These are phyloP conservation scores for Nyleta sp. DNA, from an alignment of 2,888 invertebrate species.

Conservation along the genomic window DNA sequence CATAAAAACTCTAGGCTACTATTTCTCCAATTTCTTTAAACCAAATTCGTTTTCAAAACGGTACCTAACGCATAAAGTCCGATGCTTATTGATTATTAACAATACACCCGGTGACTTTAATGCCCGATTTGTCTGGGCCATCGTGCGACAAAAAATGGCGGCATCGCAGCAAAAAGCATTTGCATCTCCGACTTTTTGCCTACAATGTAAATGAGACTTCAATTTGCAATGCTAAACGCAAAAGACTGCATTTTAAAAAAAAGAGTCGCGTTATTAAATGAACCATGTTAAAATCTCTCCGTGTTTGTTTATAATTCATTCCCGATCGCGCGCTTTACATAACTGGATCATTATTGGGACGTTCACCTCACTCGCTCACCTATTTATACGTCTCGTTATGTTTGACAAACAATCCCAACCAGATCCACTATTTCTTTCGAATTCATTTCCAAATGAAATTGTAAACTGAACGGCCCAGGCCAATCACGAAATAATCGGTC, in stretches of 20 bases:
- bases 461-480: too few relatives aligned
- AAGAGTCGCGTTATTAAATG: not conserved
- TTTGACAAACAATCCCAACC: constrained; percentile 12
- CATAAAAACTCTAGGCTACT: too few relatives aligned
- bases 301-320: constrained; percentile 4
- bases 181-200: not conserved
- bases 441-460: too few relatives aligned
- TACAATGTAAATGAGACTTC: constrained; percentile 1
- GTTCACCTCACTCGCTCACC: constrained; percentile 2
- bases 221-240: constrained; percentile 3
- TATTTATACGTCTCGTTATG: not conserved
- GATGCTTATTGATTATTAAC: too few relatives aligned
- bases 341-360: constrained; percentile 19
- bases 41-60: too few relatives aligned
- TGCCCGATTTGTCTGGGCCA: too few relatives aligned
- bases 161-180: not conserved
- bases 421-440: too few relatives aligned
- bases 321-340: constrained; percentile 3
- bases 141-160: too few relatives aligned
- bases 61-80: too few relatives aligned
- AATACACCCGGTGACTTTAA: not conserved
- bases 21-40: too few relatives aligned
- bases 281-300: not conserved
- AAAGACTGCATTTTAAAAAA: not conserved
- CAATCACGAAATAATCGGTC: too few relatives aligned